Evolutionary conservation across 2,113 vertebrate genomes (phyloP).

Genomic region (Platycercus adscitus): DNA sequence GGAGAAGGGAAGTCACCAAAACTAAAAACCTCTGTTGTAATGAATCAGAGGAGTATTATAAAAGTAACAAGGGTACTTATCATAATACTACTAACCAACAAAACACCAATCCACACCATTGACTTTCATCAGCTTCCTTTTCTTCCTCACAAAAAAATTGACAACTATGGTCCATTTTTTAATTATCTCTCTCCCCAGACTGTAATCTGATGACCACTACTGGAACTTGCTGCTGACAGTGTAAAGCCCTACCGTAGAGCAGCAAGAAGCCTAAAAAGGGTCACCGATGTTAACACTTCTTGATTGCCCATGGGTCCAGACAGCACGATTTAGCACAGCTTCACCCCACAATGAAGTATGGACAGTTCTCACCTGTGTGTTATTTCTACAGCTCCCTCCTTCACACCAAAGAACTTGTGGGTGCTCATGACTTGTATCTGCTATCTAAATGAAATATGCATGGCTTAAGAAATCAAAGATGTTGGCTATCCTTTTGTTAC

Average conservation of each 20-base stretch:
- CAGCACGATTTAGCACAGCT: neutral
- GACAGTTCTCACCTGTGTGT: neutral
- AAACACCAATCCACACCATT: neutral
- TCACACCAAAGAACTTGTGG: neutral
- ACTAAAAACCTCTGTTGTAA: neutral
- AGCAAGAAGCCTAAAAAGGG: neutral
- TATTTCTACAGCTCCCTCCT: neutral
- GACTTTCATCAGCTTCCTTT: neutral
- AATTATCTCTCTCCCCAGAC: neutral
- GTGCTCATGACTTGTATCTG: neutral
- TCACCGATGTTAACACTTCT: neutral
- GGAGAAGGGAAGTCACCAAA: neutral
- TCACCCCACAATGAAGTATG: neutral
- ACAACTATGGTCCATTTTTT: neutral
- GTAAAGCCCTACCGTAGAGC: neutral
- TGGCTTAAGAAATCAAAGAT: neutral
- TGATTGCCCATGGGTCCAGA: accelerated
- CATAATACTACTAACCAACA: neutral
- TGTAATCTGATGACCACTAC: neutral
- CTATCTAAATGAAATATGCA: neutral
- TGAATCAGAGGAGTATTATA: neutral
- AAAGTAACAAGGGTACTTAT: neutral
- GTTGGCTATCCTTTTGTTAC: neutral
- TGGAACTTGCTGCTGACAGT: neutral
- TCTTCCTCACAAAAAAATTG: neutral